phyloP scores from a whole-genome alignment of 2,888 invertebrate species.

The Xylocampa areola region DNA sequence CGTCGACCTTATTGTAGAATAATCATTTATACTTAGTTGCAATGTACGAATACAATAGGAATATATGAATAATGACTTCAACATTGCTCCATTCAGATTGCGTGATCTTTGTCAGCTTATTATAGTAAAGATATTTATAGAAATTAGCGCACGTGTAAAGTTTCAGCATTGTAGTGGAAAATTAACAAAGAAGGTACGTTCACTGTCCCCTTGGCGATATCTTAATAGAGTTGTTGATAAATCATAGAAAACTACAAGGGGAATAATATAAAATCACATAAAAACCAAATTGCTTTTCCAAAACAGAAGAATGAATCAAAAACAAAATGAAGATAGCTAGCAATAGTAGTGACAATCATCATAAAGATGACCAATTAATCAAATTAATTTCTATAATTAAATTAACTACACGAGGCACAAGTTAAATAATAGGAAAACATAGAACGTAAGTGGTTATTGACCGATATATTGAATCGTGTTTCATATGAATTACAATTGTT shows the following conservation, averaged over 20 bases:
- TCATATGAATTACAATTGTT: constrained; percentile 62
- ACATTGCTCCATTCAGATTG: background rate
- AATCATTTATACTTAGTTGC: constrained; percentile 2
- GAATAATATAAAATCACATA: no score
- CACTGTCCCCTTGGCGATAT: background rate
- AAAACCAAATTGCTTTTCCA: no score
- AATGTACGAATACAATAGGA: constrained; percentile 23
- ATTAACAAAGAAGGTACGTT: background rate
- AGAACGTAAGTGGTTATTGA: constrained; percentile 61
- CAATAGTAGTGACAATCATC: constrained; percentile 1
- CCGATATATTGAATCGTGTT: constrained; percentile 63
- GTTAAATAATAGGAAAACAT: constrained; percentile 67
- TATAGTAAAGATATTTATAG: constrained; percentile 21
- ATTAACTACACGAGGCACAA: constrained; percentile 21
- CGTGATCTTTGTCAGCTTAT: constrained; percentile 20
- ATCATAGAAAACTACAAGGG: background rate
- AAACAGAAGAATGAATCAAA: background rate
- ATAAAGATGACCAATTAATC: constrained; percentile 19
- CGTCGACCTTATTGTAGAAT: background rate
- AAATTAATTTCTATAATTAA: constrained; percentile 16
- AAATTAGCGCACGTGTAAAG: constrained; percentile 32
- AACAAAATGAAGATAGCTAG: background rate
- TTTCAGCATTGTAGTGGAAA: background rate
- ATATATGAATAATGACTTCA: constrained; percentile 5
- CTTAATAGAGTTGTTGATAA: background rate